Conservation (phyloP, 30 jellyfish, hydroid and myxozoan genomes). For the Cassiopea xamachana region DNA sequence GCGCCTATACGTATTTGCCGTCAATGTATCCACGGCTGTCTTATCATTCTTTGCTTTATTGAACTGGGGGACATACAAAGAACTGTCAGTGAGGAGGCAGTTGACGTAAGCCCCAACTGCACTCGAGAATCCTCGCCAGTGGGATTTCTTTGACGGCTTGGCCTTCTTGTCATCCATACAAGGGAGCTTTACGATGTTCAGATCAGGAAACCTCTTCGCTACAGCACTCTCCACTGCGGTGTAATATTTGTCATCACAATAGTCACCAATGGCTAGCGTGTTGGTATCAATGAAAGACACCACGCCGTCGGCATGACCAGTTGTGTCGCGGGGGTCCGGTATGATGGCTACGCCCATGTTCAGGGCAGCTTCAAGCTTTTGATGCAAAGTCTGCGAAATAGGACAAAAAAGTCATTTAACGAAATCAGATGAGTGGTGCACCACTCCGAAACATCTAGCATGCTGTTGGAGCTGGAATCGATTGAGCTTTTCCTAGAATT, state of each 20-base stretch:
- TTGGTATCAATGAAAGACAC: constrained; percentile 70
- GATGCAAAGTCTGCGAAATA: constrained; percentile 4
- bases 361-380: constrained; percentile 21
- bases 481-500: too few species aligned
- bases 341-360: constrained; percentile 65
- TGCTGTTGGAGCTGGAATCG: too few species aligned
- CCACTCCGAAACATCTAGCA: too few species aligned
- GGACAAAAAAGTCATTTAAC: too few species aligned
- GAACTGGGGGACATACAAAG: constrained; percentile 66
- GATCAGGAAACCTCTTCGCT: constrained; percentile 49
- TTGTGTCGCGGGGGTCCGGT: constrained; percentile 76
- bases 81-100: constrained; percentile 61
- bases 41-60: constrained; percentile 17
- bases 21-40: constrained; percentile 41
- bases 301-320: constrained; percentile 79
- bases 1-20: constrained; percentile 34
- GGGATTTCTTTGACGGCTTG: constrained; percentile 28
- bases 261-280: constrained; percentile 60
- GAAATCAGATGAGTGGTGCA: too few species aligned
- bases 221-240: constrained; percentile 54
- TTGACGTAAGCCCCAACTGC: constrained; percentile 72
- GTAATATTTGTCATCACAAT: constrained; percentile 57
- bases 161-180: constrained; percentile 51
- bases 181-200: constrained; percentile 48
- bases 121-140: constrained; percentile 64